A percentile compares a stretch with the other conserved stretches of the same genome.
These are phyloP conservation scores for Montipora foliosa DNA, from an alignment of 64 coral and sea anemone species.

Conservation along the genomic window DNA sequence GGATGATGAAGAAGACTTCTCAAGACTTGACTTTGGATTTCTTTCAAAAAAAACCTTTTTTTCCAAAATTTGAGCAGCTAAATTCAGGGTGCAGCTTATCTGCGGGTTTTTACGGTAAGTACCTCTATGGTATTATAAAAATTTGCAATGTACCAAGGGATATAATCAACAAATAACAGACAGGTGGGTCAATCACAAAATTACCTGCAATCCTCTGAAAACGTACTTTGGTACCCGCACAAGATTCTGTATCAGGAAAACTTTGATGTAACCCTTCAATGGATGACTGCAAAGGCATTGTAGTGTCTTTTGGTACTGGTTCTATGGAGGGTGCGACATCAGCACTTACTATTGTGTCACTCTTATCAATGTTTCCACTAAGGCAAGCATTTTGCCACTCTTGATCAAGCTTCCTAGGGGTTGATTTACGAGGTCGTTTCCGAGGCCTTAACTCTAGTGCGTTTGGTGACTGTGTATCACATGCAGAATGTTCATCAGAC, in stretches of 20 bases:
- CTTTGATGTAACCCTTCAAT: neutral
- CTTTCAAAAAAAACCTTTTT: no score
- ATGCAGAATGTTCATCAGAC: neutral
- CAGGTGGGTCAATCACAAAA: neutral
- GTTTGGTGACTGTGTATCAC: neutral
- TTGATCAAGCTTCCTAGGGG: conserved; percentile 16
- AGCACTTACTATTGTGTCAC: neutral
- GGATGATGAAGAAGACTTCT: no score
- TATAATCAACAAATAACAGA: no score
- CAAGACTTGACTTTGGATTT: no score
- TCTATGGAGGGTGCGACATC: neutral
- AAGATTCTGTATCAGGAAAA: neutral
- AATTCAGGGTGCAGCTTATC: no score
- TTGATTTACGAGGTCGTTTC: conserved; percentile 41
- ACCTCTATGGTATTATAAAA: no score
- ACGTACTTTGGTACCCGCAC: neutral
- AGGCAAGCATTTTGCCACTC: neutral
- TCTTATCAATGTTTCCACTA: neutral
- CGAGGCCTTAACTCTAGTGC: neutral
- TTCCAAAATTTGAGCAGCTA: no score
- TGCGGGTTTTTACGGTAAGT: no score
- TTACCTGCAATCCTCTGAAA: conserved; percentile 39
- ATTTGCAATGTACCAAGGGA: no score
- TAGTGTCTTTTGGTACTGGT: neutral
- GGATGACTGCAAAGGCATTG: neutral